phyloP scores from a whole-genome alignment of 2,797 vertebrate species.

The Ptychadena robeensis region DNA sequence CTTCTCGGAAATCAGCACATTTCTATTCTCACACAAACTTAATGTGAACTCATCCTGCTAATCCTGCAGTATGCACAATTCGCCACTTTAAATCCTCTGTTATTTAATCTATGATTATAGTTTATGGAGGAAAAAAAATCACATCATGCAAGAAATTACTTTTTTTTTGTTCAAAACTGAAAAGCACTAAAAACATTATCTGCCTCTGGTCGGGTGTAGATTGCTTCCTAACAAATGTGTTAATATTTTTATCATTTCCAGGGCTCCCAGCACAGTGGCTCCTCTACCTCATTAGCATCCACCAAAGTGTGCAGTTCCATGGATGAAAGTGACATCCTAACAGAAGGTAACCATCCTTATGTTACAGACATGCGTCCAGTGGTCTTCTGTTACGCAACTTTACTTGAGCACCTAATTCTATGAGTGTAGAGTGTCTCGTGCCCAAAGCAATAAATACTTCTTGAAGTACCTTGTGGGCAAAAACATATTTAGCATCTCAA shows the following conservation, averaged over 20 bases:
- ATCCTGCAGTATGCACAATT: not conserved
- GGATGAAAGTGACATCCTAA: conserved; percentile 91
- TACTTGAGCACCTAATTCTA: not conserved
- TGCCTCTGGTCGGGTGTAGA: not conserved
- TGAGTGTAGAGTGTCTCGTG: too few relatives aligned
- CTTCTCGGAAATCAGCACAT: not conserved
- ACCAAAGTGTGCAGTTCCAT: conserved; percentile 98
- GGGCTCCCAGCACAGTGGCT: conserved; percentile 95
- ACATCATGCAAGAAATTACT: conserved; percentile 19
- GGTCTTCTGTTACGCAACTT: not conserved
- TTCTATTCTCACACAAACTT: not conserved
- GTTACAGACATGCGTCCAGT: not conserved
- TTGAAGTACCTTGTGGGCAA: too few relatives aligned
- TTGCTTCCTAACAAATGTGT: not conserved
- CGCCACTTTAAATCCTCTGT: not conserved
- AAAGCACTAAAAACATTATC: not conserved
- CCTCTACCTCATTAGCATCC: conserved; percentile 94
- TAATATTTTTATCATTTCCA: conserved; percentile 69
- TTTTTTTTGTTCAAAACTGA: not conserved
- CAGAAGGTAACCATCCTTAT: conserved; percentile 81
- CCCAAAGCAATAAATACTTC: too few relatives aligned
- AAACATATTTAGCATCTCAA: too few relatives aligned
- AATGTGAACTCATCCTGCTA: not conserved
- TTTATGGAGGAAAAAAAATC: conserved; percentile 10
- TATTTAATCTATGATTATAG: conserved; percentile 15